A percentile compares a stretch with the other conserved stretches of the same genome.
Conservation (phyloP, 1,140 invertebrate species). For the Choristoneura fumiferana region DNA sequence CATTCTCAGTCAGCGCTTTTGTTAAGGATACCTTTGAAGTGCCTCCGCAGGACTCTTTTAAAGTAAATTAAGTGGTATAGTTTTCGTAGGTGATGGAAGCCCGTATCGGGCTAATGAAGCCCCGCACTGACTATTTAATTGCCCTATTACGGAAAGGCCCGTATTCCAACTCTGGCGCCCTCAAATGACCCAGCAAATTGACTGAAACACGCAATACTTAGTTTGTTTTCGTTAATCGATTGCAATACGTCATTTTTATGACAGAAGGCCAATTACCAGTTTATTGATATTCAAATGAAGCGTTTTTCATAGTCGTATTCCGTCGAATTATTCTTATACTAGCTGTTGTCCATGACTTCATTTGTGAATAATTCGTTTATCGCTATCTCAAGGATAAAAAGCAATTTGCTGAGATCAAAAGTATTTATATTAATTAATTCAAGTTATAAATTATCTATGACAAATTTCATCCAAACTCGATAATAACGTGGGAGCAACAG, state of each 20-base stretch:
- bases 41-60: neutral
- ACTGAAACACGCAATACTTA: constrained; percentile 65
- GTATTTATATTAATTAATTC: no score
- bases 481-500: no score
- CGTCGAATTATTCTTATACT: no score
- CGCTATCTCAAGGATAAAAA: no score
- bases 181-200: constrained; percentile 71
- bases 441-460: no score
- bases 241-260: constrained; percentile 15
- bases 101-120: constrained; percentile 52
- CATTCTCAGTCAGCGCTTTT: no score
- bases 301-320: neutral
- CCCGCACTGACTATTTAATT: constrained; percentile 64
- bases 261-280: constrained; percentile 1
- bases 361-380: no score
- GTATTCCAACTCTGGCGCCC: constrained; percentile 49
- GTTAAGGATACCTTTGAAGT: no score
- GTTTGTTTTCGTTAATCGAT: constrained; percentile 27
- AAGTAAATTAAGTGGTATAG: neutral
- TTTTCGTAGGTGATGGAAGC: constrained; percentile 23
- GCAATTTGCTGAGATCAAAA: no score
- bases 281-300: neutral
- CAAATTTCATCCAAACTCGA: no score
- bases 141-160: constrained; percentile 48
- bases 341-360: no score